phyloP scores from a whole-genome alignment of 2,888 invertebrate genomes.

The Phrixothrix hirtus region DNA sequence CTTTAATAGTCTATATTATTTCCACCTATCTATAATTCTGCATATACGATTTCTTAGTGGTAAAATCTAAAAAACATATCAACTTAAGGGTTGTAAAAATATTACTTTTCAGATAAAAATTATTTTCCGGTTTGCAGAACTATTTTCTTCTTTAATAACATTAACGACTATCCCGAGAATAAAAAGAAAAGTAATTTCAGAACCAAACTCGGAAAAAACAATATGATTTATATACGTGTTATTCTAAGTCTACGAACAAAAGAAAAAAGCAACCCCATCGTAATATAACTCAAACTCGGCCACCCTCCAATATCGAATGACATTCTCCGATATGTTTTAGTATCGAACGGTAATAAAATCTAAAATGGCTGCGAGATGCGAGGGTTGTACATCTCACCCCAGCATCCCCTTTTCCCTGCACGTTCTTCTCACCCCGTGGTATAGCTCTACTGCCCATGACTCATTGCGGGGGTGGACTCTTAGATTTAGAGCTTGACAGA shows the following conservation, averaged over 20 bases:
- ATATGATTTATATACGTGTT: conserved; percentile 32
- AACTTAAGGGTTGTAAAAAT: too few species aligned
- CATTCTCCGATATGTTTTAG: conserved; percentile 53
- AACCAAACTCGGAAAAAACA: conserved; percentile 27
- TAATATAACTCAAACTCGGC: conserved; percentile 34
- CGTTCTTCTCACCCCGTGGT: conserved; percentile 33
- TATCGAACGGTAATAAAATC: conserved; percentile 58
- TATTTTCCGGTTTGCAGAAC: not conserved
- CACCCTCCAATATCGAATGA: conserved; percentile 40
- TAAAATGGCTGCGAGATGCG: conserved; percentile 55
- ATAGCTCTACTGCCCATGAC: conserved; percentile 33
- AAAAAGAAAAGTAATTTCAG: conserved; percentile 30
- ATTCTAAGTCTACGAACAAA: conserved; percentile 29
- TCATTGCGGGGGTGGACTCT: conserved; percentile 41
- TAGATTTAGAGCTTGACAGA: conserved; percentile 39
- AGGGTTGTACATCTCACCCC: conserved; percentile 40
- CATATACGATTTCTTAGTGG: too few species aligned
- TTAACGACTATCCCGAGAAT: conserved; percentile 14
- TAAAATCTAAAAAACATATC: too few species aligned
- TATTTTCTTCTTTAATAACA: conserved; percentile 10
- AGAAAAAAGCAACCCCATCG: conserved; percentile 31
- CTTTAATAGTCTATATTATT: too few species aligned
- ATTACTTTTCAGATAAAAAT: not conserved
- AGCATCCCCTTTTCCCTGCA: conserved; percentile 29
- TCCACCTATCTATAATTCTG: too few species aligned